Conservation (phyloP, 2,888 invertebrate species). For the Leptinotarsa haldemani region DNA sequence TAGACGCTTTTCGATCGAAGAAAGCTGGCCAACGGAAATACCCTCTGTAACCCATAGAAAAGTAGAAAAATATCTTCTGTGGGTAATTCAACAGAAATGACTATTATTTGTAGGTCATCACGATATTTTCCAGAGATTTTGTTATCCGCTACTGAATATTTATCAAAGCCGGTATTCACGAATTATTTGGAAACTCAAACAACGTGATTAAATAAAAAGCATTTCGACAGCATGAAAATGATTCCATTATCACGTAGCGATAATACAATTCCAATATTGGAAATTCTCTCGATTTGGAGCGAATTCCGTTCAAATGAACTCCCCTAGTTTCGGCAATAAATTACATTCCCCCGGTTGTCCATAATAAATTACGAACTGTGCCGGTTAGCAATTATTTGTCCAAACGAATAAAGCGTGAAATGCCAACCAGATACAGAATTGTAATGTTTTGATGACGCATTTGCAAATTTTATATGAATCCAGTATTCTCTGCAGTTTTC, state of each 20-base stretch:
- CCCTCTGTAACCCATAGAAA: too few relatives aligned
- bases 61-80: too few relatives aligned
- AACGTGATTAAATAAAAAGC: background rate
- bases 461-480: background rate
- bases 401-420: background rate
- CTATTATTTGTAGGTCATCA: too few relatives aligned
- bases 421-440: background rate
- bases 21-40: too few relatives aligned
- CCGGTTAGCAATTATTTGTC: background rate
- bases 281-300: background rate
- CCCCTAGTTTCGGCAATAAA: background rate
- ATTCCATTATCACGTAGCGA: background rate
- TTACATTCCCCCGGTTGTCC: background rate
- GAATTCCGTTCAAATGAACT: background rate
- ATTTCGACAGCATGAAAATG: background rate
- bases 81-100: too few relatives aligned
- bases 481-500: background rate
- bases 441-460: constrained; percentile 5
- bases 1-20: too few relatives aligned
- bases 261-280: background rate
- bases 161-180: too few relatives aligned
- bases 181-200: too few relatives aligned
- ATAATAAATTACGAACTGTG: background rate
- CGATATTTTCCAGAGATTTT: too few relatives aligned
- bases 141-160: too few relatives aligned